Conservation (phyloP, 2,888 invertebrate genomes). For the Ophion slaviceki region DNA sequence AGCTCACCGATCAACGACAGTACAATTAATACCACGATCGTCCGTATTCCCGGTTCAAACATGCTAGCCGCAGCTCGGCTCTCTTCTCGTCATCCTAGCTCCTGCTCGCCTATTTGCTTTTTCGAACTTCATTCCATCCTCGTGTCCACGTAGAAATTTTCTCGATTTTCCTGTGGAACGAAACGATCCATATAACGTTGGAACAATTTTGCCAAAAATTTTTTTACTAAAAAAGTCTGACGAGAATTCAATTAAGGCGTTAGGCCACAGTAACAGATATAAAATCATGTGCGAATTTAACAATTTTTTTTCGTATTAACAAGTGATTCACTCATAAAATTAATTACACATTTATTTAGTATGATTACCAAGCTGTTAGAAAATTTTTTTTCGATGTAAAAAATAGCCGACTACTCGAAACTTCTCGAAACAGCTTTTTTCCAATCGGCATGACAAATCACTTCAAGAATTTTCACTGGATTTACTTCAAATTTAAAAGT, state of each 20-base stretch:
- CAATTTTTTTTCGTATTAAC: too few relatives aligned
- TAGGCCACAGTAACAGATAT: too few relatives aligned
- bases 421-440: too few relatives aligned
- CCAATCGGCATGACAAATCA: too few relatives aligned
- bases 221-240: background rate
- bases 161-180: constrained; percentile 7
- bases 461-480: too few relatives aligned
- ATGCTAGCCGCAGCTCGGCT: constrained; percentile 73
- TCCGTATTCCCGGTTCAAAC: constrained; percentile 72
- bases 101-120: background rate
- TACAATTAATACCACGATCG: constrained; percentile 69
- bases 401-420: too few relatives aligned
- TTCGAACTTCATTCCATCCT: constrained; percentile 17
- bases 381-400: too few relatives aligned
- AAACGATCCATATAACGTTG: background rate
- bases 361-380: too few relatives aligned
- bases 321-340: too few relatives aligned
- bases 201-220: background rate
- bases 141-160: constrained; percentile 4
- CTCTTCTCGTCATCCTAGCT: constrained; percentile 70
- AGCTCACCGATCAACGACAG: constrained; percentile 72
- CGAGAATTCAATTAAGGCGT: background rate
- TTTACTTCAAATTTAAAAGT: too few relatives aligned
- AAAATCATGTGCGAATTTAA: too few relatives aligned
- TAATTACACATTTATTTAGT: too few relatives aligned